Evolutionary conservation across 1,140 invertebrate genomes (phyloP).

Genomic region (Rhizoglyphus robini): DNA sequence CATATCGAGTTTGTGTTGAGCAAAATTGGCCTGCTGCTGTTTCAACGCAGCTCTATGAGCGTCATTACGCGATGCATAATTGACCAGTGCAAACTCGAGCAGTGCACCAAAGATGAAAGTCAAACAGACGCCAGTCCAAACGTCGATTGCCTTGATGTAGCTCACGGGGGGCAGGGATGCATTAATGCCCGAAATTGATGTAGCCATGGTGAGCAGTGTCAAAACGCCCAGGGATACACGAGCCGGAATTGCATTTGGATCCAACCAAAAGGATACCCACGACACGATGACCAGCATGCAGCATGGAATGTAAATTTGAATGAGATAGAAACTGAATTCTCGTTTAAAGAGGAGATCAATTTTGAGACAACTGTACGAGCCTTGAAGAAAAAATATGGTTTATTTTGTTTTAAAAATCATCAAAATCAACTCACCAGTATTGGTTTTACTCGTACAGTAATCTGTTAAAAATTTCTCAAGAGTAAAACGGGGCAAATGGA

Average conservation of each 20-base stretch:
- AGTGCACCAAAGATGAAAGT: slow-evolving; percentile 92
- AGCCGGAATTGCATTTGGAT: slow-evolving; percentile 88
- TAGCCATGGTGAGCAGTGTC: slow-evolving; percentile 91
- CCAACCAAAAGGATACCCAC: slow-evolving; percentile 94
- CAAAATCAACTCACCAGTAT: slow-evolving; percentile 52
- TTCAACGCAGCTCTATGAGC: slow-evolving; percentile 61
- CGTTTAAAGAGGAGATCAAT: slow-evolving; percentile 87
- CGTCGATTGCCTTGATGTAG: slow-evolving; percentile 91
- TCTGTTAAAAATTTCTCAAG: slow-evolving; percentile 79
- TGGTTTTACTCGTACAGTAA: slow-evolving; percentile 89
- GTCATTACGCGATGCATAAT: slow-evolving; percentile 87
- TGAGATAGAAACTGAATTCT: slow-evolving; percentile 94
- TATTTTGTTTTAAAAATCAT: too few species aligned
- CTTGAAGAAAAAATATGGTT: too few species aligned
- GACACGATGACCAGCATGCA: slow-evolving; percentile 93
- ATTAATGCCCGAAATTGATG: slow-evolving; percentile 91
- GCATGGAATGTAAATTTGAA: slow-evolving; percentile 92
- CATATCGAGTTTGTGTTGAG: slow-evolving; percentile 48
- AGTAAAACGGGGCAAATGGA: slow-evolving; percentile 81
- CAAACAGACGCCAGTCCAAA: slow-evolving; percentile 92
- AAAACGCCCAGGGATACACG: slow-evolving; percentile 87
- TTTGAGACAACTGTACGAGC: slow-evolving; percentile 90
- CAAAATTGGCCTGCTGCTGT: slow-evolving; percentile 47
- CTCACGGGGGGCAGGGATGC: slow-evolving; percentile 89
- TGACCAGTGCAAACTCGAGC: slow-evolving; percentile 88